Conservation (phyloP, 92 coral and sea anemone species). For the Actinostola sp. region DNA sequence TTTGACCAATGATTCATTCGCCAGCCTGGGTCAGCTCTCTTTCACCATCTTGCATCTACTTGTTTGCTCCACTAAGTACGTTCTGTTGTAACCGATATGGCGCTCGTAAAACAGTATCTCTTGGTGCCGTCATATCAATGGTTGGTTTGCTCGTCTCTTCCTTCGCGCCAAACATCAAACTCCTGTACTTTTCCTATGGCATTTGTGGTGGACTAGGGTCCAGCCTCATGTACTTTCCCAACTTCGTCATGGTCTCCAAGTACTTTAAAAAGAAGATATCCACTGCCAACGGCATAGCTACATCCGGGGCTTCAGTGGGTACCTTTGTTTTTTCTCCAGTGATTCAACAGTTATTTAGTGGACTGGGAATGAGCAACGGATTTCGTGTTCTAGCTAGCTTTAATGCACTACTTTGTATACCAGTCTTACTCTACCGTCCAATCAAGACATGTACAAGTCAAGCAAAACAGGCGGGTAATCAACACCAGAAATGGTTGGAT, state of each 20-base stretch:
- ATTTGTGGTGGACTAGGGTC: constrained; percentile 15
- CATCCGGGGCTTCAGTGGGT: constrained; percentile 25
- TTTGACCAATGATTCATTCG: not conserved
- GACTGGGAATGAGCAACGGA: constrained; percentile 23
- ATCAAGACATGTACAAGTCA: not conserved
- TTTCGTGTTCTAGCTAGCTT: not conserved
- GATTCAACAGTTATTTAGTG: constrained; percentile 5
- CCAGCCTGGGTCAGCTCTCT: constrained; percentile 41
- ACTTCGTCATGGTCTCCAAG: constrained; percentile 8
- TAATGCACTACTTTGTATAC: constrained; percentile 7
- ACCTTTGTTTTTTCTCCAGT: constrained; percentile 30
- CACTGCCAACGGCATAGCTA: constrained; percentile 25
- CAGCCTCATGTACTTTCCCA: constrained; percentile 23
- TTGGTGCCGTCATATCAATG: constrained; percentile 20
- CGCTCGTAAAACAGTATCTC: constrained; percentile 6
- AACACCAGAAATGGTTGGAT: not conserved
- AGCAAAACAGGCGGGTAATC: not conserved
- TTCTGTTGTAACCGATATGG: constrained; percentile 31
- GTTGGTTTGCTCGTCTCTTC: constrained; percentile 7
- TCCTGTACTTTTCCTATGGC: constrained; percentile 33
- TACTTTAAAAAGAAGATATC: constrained; percentile 22
- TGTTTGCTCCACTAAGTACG: constrained; percentile 36
- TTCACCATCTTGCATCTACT: constrained; percentile 15
- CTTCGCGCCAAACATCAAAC: constrained; percentile 9
- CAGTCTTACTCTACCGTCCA: constrained; percentile 33